A percentile compares a stretch with the other conserved stretches of the same genome.
Evolutionary conservation across 2,888 invertebrate species (phyloP).

Genomic region (Chalcosyrphus nemorum): DNA sequence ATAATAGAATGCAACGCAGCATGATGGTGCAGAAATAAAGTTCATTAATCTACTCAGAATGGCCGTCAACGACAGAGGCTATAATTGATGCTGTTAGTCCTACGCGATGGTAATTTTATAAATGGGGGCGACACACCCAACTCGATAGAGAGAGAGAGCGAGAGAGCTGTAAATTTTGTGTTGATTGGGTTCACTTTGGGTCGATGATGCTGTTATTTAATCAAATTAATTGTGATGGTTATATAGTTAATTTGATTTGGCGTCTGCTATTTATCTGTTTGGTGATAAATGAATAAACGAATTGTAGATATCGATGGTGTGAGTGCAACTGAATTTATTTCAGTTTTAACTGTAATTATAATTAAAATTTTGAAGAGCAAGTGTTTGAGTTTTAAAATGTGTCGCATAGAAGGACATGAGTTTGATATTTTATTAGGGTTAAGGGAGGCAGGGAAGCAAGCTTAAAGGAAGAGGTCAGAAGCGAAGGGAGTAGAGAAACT

Average conservation of each 20-base stretch:
- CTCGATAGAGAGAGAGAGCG: too few relatives aligned
- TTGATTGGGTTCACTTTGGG: constrained; percentile 38
- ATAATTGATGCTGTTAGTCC: constrained; percentile 45
- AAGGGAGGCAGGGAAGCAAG: too few relatives aligned
- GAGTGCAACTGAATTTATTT: background rate
- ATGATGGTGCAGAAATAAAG: constrained; percentile 37
- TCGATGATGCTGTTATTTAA: constrained; percentile 35
- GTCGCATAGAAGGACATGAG: too few relatives aligned
- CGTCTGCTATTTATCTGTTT: constrained; percentile 20
- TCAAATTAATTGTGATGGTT: constrained; percentile 51
- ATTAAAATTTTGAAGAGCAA: background rate
- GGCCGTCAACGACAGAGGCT: constrained; percentile 32
- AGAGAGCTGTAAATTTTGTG: constrained; percentile 50
- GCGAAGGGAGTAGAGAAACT: too few relatives aligned
- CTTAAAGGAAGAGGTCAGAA: too few relatives aligned
- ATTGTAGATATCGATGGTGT: background rate
- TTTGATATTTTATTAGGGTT: too few relatives aligned
- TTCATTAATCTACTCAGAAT: constrained; percentile 52
- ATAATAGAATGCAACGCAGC: constrained; percentile 45
- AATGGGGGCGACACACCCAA: background rate
- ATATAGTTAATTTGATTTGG: constrained; percentile 33
- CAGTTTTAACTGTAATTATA: background rate
- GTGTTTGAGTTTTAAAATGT: background rate
- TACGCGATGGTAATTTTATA: constrained; percentile 4
- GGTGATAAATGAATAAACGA: constrained; percentile 31